Base-by-base conservation (phyloP, 2,113 vertebrate genomes). In the Anser brachyrhynchus region DNA sequence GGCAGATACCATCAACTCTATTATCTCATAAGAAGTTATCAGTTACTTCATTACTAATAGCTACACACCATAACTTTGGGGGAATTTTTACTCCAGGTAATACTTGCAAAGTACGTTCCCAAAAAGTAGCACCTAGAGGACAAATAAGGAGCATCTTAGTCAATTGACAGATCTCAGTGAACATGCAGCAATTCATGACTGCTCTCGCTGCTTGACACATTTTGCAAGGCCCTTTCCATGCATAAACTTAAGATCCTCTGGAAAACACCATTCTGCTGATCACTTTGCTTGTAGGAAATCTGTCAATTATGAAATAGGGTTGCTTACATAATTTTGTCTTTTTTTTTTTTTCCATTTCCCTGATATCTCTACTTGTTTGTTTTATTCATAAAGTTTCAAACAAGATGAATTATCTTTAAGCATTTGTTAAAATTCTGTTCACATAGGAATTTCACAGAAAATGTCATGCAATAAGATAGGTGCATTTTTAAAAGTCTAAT, bases 401-500 rank as follows among this genome's bases (percentile, higher is more conserved):
- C 3, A 82, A 33, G 39, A 44, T 25, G 33, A 81, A 51, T 37
- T 73, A 37, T 31, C 18, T 76, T 79, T 51, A 85, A 89, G 66
- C 26, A 65, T 70, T 79, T 76, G 21, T 85, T 55, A 78, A 89
- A 91, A 95, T 59, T 74, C 37, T 71, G 28, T 59, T 90, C 80
- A 54, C 84, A 67, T 0, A 51, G 41, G 64, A 92, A 83, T 94
- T 94, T 31, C 73, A 25, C 11, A 86, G 83, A 86, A 96, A 92
- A 92, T 92, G 70, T 58, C 77, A 87, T 29, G 35, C 62, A 87
- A 54, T 75, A 69, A 70, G 77, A 95, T 82, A 37, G 51, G 78
- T 75, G 58, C 62, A 31, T 91, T 93, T 92, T 89, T 57, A 58
- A 93, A 95, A 95, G 62, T 81, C 94, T 95, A 92, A 95, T 96